Evolutionary conservation across 2,888 invertebrate species (phyloP).

Genomic region (Cheilosia soror): DNA sequence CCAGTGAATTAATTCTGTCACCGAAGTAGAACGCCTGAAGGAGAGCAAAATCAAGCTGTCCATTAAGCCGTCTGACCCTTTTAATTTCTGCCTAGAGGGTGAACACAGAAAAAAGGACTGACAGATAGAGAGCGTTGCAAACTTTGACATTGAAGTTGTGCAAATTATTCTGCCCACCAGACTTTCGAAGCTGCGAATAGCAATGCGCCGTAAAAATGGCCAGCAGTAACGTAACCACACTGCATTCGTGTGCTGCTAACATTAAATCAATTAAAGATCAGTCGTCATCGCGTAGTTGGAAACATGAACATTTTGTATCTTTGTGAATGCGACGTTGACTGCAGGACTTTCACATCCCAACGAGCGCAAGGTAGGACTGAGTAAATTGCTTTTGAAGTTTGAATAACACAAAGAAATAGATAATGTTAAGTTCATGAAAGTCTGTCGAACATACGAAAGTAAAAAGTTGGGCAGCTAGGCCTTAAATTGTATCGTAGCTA

Average conservation of each 20-base stretch:
- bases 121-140: background rate
- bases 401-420: too few relatives aligned
- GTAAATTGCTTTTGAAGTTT: background rate
- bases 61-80: conserved; percentile 33
- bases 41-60: conserved; percentile 15
- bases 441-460: too few relatives aligned
- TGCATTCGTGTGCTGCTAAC: background rate
- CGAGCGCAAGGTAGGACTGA: background rate
- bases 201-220: too few relatives aligned
- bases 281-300: background rate
- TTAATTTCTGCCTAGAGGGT: conserved; percentile 16
- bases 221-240: background rate
- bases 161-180: too few relatives aligned
- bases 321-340: background rate
- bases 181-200: too few relatives aligned
- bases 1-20: background rate
- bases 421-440: too few relatives aligned
- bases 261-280: background rate
- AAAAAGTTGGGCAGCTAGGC: too few relatives aligned
- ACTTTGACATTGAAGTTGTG: conserved; percentile 21
- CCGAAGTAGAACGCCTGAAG: background rate
- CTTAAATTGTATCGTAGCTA: too few relatives aligned
- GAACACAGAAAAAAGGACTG: conserved; percentile 1
- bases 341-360: background rate
- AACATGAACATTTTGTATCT: background rate